These are phyloP conservation scores for Eurytoma adleriae DNA, from an alignment of 2,888 invertebrate genomes.

Conservation along the genomic window DNA sequence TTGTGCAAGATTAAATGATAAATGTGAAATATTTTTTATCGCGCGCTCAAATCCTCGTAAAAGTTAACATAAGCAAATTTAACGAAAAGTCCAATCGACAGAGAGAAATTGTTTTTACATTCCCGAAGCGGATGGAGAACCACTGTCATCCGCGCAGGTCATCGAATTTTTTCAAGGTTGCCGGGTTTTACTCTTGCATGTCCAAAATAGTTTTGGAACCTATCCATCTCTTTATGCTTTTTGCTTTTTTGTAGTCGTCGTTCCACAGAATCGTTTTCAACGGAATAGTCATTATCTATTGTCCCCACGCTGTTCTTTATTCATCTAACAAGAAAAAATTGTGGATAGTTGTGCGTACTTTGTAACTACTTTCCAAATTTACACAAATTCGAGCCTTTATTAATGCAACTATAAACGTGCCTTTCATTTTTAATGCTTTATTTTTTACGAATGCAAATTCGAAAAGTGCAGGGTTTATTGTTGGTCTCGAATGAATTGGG, in stretches of 20 bases:
- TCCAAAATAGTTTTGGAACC: constrained; percentile 58
- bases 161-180: constrained; percentile 60
- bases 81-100: background rate
- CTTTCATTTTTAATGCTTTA: too few species aligned
- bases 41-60: too few species aligned
- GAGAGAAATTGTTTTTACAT: constrained; percentile 2
- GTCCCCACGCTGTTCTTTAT: background rate
- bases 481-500: too few species aligned
- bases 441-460: too few species aligned
- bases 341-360: background rate
- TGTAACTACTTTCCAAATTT: too few species aligned
- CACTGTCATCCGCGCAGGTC: constrained; percentile 55
- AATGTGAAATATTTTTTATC: too few species aligned
- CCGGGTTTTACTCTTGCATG: constrained; percentile 53
- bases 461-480: too few species aligned
- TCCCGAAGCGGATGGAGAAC: constrained; percentile 34
- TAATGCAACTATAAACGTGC: too few species aligned
- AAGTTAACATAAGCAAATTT: too few species aligned
- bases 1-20: too few species aligned
- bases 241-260: background rate
- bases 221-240: constrained; percentile 56
- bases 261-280: constrained; percentile 49
- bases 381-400: too few species aligned
- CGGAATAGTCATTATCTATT: constrained; percentile 46
- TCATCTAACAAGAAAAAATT: constrained; percentile 4